These are phyloP conservation scores for Neopelma chrysocephalum DNA, from an alignment of 2,797 vertebrate genomes.

Conservation along the genomic window DNA sequence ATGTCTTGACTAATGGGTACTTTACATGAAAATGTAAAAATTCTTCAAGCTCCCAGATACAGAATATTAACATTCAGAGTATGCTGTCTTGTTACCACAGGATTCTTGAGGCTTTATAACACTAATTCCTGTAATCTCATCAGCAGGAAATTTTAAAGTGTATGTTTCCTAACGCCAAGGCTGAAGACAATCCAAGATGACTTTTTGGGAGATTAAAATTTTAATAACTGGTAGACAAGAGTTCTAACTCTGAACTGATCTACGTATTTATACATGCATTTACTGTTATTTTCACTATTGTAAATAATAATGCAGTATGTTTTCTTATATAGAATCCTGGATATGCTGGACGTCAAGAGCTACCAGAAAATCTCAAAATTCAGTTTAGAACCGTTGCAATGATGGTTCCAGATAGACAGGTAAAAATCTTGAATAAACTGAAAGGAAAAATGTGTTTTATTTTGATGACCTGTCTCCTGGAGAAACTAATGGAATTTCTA, in stretches of 20 bases:
- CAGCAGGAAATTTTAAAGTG: neutral
- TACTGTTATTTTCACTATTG: neutral
- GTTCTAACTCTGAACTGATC: neutral
- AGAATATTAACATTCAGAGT: neutral
- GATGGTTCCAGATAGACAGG: conserved; percentile 83
- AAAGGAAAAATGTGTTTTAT: neutral
- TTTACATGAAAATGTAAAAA: neutral
- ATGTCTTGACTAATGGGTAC: neutral
- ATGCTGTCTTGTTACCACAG: neutral
- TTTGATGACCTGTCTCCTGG: neutral
- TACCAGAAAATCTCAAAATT: conserved; percentile 81
- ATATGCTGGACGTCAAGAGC: conserved; percentile 80
- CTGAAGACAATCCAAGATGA: neutral
- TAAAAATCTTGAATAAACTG: conserved; percentile 12
- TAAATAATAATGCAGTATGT: neutral
- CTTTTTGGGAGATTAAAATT: neutral
- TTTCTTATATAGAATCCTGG: conserved; percentile 77
- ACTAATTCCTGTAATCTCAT: neutral
- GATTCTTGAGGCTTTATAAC: neutral
- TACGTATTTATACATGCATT: neutral
- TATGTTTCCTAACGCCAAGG: neutral
- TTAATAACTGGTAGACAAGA: neutral
- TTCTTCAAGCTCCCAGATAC: neutral
- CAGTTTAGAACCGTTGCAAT: conserved; percentile 79
- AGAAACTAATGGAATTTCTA: neutral